Evolutionary conservation across 2,113 vertebrate species (phyloP).

Genomic region (Amia ocellicauda): DNA sequence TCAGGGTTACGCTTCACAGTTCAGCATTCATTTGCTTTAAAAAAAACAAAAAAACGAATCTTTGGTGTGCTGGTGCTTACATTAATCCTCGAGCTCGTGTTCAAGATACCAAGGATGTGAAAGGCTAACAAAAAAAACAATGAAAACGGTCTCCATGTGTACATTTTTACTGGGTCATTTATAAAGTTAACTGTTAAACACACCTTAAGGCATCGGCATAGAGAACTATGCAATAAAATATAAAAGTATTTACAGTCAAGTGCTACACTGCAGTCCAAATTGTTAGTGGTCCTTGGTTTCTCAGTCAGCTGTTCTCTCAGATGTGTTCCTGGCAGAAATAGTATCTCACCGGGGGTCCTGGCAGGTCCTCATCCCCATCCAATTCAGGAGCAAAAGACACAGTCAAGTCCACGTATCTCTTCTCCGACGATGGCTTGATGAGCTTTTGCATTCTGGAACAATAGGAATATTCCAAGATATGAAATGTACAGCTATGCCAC

Average conservation of each 20-base stretch:
- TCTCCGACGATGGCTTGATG: constrained; percentile 85
- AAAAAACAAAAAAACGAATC: too few relatives aligned
- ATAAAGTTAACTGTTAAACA: constrained; percentile 37
- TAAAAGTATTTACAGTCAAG: constrained; percentile 42
- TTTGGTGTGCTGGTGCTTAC: too few relatives aligned
- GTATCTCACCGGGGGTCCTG: constrained; percentile 94
- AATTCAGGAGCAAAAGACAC: constrained; percentile 90
- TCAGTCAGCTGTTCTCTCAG: constrained; percentile 53
- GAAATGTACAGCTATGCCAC: background rate
- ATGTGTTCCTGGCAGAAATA: constrained; percentile 75
- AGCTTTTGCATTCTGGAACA: constrained; percentile 90
- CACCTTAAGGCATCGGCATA: constrained; percentile 67
- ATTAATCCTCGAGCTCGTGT: too few relatives aligned
- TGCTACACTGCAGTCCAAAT: constrained; percentile 46
- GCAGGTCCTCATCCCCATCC: constrained; percentile 89
- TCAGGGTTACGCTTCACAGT: too few relatives aligned
- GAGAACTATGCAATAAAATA: constrained; percentile 51
- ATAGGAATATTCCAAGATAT: constrained; percentile 1
- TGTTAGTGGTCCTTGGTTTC: constrained; percentile 40
- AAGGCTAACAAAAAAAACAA: too few relatives aligned
- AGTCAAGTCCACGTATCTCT: constrained; percentile 93
- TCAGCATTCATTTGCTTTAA: too few relatives aligned
- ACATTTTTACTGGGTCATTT: background rate
- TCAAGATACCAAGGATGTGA: background rate
- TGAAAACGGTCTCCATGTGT: background rate